Evolutionary conservation across 2,113 vertebrate genomes (phyloP), one percentile per base, ranked within the genome.

Genomic region (Melanocharis versteri): DNA sequence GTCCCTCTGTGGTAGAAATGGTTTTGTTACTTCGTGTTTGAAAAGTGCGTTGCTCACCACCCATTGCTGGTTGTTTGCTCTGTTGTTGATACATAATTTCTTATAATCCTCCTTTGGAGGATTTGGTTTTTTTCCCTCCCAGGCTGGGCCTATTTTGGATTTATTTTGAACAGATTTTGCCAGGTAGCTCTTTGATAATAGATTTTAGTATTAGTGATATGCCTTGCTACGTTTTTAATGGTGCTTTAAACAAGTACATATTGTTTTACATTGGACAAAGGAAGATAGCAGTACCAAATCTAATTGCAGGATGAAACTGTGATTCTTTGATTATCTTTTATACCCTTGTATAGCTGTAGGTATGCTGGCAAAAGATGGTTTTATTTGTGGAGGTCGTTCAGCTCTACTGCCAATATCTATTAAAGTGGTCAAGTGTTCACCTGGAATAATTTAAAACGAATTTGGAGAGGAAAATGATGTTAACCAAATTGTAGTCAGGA

Each of bases 51-150:
- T 42, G 6, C 53, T 84, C 40, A 26, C 11, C 9, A 19, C 13
- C 7, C 21, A 10, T 23, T 64, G 10, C 66, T 89, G 47, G 8
- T 42, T 53, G 26, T 35, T 81, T 64, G 11, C 18, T 45, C 7
- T 70, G 4, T 15, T 50, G 27, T 28, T 66, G 12, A 23, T 28
- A 31, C 1, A 1, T 78, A 13, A 50, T 78, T 83, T 83, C n/a
- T 87, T 87, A 17, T 7, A 39, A 39, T 62, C 7, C 9, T 44
- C 12, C 16, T 37, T 61, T 47, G 21, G 7, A n/a, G 39, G 4
- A 24, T 22, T 18, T 28, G n/a, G 39, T n/a, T 44, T 16, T 31
- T 30, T 26, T 2, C 1, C 4, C 1, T 28, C 17, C 6, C 7
- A 8, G 9, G 23, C 54, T 84, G 54, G 21, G 14, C 16, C 16